Evolutionary conservation across 2,113 vertebrate genomes (phyloP).

Genomic region (Sebastes fasciatus): DNA sequence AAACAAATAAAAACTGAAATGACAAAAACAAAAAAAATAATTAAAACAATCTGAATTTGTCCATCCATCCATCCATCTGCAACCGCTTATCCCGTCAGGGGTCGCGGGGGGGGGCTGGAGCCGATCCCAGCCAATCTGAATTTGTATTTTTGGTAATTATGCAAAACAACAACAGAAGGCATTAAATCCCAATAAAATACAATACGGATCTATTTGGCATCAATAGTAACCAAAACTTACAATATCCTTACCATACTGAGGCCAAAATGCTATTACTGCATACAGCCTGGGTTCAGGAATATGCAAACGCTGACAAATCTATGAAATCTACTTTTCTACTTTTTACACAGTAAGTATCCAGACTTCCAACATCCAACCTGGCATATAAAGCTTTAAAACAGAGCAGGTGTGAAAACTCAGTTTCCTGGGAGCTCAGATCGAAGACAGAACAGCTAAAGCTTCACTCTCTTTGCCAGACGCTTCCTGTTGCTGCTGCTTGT

Average conservation of each 20-base stretch:
- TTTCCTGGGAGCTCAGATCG: too few relatives aligned
- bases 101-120: too few relatives aligned
- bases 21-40: too few relatives aligned
- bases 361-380: neutral
- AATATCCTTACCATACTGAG: neutral
- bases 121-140: too few relatives aligned
- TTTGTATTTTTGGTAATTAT: too few relatives aligned
- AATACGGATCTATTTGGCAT: neutral
- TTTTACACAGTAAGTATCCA: neutral
- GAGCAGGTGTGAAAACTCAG: neutral
- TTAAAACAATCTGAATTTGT: too few relatives aligned
- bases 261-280: neutral
- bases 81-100: too few relatives aligned
- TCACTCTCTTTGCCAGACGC: constrained; percentile 32
- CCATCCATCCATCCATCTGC: too few relatives aligned
- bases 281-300: neutral
- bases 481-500: constrained; percentile 44
- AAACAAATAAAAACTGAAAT: too few relatives aligned
- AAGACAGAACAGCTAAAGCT: constrained; percentile 23
- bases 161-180: too few relatives aligned
- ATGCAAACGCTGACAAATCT: neutral
- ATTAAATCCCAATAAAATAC: too few relatives aligned
- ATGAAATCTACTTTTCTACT: neutral
- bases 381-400: neutral
- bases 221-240: neutral